phyloP scores from a whole-genome alignment of 1,140 invertebrate species.

The Drosophila willistoni region DNA sequence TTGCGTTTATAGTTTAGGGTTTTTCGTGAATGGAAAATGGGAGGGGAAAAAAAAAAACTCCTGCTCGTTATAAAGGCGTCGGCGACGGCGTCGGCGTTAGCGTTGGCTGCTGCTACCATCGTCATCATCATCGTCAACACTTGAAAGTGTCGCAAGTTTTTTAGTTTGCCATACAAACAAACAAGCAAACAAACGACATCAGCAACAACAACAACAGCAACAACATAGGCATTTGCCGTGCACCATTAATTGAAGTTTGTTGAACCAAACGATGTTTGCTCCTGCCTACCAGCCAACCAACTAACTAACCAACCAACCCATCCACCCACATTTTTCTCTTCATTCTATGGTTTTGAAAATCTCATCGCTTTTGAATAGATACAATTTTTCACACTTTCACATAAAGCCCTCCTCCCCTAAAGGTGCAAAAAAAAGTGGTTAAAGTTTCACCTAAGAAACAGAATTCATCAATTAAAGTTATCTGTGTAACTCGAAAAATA shows the following conservation, averaged over 20 bases:
- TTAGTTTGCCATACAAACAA: constrained; percentile 37
- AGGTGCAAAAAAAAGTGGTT: constrained; percentile 20
- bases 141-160: constrained; percentile 72
- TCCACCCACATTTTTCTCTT: neutral
- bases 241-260: constrained; percentile 78
- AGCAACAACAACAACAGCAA: constrained; percentile 49
- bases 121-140: constrained; percentile 35
- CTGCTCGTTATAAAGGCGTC: constrained; percentile 51
- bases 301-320: neutral
- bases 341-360: constrained; percentile 8
- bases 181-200: constrained; percentile 32
- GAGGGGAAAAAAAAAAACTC: neutral
- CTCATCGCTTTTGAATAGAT: constrained; percentile 22
- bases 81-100: neutral
- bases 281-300: constrained; percentile 6
- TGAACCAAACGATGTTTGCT: constrained; percentile 73
- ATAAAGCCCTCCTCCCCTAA: no score
- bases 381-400: constrained; percentile 16
- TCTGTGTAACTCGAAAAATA: no score
- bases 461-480: no score
- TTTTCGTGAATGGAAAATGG: constrained; percentile 11
- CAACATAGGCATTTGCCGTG: constrained; percentile 49
- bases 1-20: constrained; percentile 11
- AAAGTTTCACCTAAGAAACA: no score
- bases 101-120: constrained; percentile 10